Percentiles rank a stretch among this genome's conserved stretches.
phyloP scores from a whole-genome alignment of 2,797 vertebrate genomes.

The Odontamblyopus lacepedii region DNA sequence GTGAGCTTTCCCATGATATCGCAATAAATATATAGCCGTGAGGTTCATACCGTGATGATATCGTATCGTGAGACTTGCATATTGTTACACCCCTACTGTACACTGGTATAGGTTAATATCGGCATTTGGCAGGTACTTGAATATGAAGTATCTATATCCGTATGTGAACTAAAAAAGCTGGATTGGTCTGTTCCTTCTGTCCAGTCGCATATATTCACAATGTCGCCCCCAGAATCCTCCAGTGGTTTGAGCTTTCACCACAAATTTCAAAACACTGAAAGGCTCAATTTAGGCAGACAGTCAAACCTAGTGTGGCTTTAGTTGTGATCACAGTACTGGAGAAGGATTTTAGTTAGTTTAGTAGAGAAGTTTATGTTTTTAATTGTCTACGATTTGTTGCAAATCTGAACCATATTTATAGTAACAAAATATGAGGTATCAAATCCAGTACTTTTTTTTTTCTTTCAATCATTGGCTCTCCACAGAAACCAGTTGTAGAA shows the following conservation, averaged over 20 bases:
- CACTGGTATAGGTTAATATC: background rate
- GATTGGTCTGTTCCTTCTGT: constrained; percentile 29
- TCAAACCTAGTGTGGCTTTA: constrained; percentile 19
- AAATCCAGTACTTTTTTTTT: background rate
- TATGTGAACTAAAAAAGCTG: too few relatives aligned
- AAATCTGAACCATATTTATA: background rate
- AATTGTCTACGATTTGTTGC: background rate
- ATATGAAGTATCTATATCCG: too few relatives aligned
- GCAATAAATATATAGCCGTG: too few relatives aligned
- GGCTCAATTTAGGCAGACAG: constrained; percentile 34
- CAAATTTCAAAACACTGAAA: constrained; percentile 24
- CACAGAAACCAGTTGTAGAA: too few relatives aligned
- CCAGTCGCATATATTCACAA: constrained; percentile 41
- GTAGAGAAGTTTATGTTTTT: background rate
- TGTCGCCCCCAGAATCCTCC: constrained; percentile 29
- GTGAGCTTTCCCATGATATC: too few relatives aligned
- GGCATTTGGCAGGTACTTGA: too few relatives aligned
- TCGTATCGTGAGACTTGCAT: too few relatives aligned
- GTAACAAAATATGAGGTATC: background rate
- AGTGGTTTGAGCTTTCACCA: constrained; percentile 25
- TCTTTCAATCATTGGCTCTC: background rate
- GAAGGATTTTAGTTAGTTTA: background rate
- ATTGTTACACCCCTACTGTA: too few relatives aligned
- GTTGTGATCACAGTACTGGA: constrained; percentile 36
- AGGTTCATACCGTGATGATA: too few relatives aligned